A percentile compares a stretch with the other conserved stretches of the same genome.
Conservation (phyloP, 2,888 invertebrate species). For the Lissocephala sabroskyi region DNA sequence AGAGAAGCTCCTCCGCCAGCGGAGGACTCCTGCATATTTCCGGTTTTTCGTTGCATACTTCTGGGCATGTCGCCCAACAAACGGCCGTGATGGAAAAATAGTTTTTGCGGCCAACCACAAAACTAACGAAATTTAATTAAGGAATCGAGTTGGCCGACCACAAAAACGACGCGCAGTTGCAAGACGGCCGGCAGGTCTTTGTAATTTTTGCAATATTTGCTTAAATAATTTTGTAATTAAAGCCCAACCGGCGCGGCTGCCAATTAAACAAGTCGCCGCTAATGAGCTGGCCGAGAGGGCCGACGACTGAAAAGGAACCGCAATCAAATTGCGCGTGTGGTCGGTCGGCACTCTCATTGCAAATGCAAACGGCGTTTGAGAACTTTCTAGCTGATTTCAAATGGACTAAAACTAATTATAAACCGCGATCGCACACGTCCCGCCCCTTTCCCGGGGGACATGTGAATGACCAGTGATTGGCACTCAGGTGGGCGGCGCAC, state of each 20-base stretch:
- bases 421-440: not conserved
- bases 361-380: conserved; percentile 45
- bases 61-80: too few species aligned
- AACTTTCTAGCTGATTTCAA: conserved; percentile 35
- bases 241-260: conserved; percentile 10
- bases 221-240: conserved; percentile 46
- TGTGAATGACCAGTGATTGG: too few species aligned
- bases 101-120: conserved; percentile 9
- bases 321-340: conserved; percentile 42
- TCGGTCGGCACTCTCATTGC: conserved; percentile 32
- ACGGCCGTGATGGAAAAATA: too few species aligned
- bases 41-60: too few species aligned
- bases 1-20: too few species aligned
- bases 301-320: conserved; percentile 35
- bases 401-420: conserved; percentile 12
- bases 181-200: not conserved
- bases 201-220: conserved; percentile 22
- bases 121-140: conserved; percentile 38
- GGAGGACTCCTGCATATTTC: too few species aligned
- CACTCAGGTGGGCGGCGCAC: too few species aligned
- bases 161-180: not conserved
- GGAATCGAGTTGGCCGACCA: conserved; percentile 1
- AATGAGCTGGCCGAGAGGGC: not conserved
- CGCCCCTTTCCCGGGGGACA: too few species aligned
- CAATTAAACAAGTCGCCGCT: not conserved